Percentiles rank a stretch among this genome's conserved stretches.
Conservation (phyloP, 2,888 invertebrate species). For the Acrocera orbiculus region DNA sequence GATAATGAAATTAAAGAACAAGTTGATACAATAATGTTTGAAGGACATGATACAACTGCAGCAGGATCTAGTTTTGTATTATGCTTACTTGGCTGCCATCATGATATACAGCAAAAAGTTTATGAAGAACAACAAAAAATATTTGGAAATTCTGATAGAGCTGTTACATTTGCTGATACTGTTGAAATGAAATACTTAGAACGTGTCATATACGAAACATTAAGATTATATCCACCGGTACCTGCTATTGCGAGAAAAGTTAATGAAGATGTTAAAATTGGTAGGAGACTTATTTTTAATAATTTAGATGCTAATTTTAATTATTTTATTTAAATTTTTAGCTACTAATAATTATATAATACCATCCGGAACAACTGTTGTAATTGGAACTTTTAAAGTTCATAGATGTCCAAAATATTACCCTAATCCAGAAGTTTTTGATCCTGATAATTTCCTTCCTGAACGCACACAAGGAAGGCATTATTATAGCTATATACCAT, state of each 20-base stretch:
- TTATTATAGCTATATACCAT: slow-evolving; percentile 62
- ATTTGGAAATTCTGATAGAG: slow-evolving; percentile 60
- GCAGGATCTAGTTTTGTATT: slow-evolving; percentile 77
- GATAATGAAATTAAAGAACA: slow-evolving; percentile 72
- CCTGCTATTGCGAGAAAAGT: slow-evolving; percentile 58
- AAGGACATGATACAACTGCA: slow-evolving; percentile 72
- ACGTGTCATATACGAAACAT: slow-evolving; percentile 57
- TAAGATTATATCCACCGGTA: slow-evolving; percentile 64
- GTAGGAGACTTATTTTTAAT: not conserved
- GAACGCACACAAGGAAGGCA: slow-evolving; percentile 56
- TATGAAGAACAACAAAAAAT: slow-evolving; percentile 56
- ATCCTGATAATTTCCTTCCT: slow-evolving; percentile 57
- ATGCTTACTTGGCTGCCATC: slow-evolving; percentile 63
- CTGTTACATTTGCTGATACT: slow-evolving; percentile 58
- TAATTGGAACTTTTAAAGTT: slow-evolving; percentile 45
- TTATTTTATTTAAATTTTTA: slow-evolving; percentile 20
- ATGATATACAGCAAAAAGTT: slow-evolving; percentile 57
- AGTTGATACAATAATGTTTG: slow-evolving; percentile 77
- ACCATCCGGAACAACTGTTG: slow-evolving; percentile 55
- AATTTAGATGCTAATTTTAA: not conserved
- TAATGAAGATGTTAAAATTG: slow-evolving; percentile 42
- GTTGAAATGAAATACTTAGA: slow-evolving; percentile 67
- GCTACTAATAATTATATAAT: slow-evolving; percentile 44
- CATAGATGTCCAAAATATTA: slow-evolving; percentile 50
- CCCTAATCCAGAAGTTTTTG: slow-evolving; percentile 49